phyloP scores from a whole-genome alignment of 2,888 invertebrate species.

The Athrips mouffetella region DNA sequence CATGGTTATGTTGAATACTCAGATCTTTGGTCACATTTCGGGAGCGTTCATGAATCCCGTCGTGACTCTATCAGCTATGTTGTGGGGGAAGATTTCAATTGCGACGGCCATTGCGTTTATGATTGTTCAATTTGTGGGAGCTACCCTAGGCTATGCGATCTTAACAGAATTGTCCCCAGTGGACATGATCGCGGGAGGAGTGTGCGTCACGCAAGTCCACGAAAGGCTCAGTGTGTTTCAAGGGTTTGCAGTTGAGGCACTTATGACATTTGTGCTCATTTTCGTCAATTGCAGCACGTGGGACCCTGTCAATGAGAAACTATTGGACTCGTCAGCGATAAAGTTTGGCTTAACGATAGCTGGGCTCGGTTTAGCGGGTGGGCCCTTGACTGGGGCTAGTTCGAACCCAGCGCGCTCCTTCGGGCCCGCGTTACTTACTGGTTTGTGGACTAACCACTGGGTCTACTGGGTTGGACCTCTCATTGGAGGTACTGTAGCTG shows the following conservation, averaged over 20 bases:
- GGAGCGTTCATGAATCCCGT: background rate
- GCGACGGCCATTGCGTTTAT: background rate
- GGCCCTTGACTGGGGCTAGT: background rate
- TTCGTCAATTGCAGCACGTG: background rate
- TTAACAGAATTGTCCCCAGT: background rate
- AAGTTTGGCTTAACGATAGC: background rate
- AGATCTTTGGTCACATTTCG: background rate
- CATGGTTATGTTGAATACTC: background rate
- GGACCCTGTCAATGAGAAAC: background rate
- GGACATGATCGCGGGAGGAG: background rate
- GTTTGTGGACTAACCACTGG: background rate
- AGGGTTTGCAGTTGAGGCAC: background rate
- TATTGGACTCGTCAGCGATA: background rate
- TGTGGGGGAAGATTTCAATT: background rate
- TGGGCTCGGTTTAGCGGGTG: background rate
- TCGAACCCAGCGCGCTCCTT: background rate
- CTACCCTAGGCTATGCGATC: background rate
- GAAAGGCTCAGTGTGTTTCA: background rate
- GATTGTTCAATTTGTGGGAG: background rate
- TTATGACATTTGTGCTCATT: background rate
- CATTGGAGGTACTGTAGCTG: background rate
- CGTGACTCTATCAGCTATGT: background rate
- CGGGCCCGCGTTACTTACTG: background rate
- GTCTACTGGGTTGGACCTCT: background rate
- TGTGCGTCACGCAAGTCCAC: background rate